Conservation (phyloP, 2,113 vertebrate species). For the Callipepla squamata region DNA sequence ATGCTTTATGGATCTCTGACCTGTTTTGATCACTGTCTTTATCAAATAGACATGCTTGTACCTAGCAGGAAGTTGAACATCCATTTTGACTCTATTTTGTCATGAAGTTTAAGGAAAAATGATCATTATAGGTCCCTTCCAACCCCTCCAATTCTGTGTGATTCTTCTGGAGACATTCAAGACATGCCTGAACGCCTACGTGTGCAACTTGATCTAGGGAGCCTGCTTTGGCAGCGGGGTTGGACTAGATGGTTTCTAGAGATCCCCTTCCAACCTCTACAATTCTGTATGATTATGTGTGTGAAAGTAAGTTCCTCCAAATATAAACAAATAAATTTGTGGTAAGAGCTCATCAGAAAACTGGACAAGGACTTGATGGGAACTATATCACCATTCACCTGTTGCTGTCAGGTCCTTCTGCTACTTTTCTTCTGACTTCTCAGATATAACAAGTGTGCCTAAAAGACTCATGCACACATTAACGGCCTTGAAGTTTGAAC, state of each 20-base stretch:
- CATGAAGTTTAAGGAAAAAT: background rate
- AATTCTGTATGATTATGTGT: too few species aligned
- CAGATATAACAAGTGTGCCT: accelerated
- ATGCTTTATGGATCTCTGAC: background rate
- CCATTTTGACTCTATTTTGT: background rate
- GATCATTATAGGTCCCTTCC: too few species aligned
- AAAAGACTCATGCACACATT: background rate
- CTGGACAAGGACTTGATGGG: background rate
- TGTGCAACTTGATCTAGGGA: too few species aligned
- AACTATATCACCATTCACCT: background rate
- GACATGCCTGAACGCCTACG: too few species aligned
- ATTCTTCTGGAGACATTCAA: too few species aligned
- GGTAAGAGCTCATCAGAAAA: background rate
- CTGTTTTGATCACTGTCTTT: background rate
- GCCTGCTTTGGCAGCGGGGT: too few species aligned
- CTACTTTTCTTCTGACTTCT: background rate
- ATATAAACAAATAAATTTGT: background rate
- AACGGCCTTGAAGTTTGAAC: background rate
- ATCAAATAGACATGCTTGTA: background rate
- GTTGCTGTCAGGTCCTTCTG: background rate
- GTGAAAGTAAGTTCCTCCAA: background rate
- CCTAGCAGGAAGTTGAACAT: background rate
- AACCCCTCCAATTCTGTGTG: too few species aligned
- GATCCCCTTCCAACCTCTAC: too few species aligned
- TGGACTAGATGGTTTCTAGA: too few species aligned